A percentile compares a stretch with the other conserved stretches of the same genome.
Evolutionary conservation across 1,140 invertebrate species (phyloP).

Genomic region (Psix sp.): DNA sequence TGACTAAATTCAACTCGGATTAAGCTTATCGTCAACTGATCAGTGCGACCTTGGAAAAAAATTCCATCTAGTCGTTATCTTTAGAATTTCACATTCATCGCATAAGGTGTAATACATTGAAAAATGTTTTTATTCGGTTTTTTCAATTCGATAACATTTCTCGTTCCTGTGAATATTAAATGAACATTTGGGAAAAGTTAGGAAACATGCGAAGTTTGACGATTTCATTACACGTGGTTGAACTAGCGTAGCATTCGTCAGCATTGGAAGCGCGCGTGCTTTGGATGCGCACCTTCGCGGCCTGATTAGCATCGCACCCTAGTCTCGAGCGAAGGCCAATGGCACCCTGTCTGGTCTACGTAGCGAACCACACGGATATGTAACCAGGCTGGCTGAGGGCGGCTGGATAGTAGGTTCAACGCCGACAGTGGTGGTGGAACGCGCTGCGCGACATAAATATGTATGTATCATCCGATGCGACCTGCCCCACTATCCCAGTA

Average conservation of each 20-base stretch:
- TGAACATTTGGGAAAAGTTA: no score
- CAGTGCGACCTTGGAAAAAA: slow-evolving; percentile 24
- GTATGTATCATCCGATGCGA: slow-evolving; percentile 77
- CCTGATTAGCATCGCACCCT: slow-evolving; percentile 68
- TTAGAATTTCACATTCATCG: no score
- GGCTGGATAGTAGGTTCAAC: slow-evolving; percentile 42
- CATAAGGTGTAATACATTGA: no score
- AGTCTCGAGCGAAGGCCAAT: slow-evolving; percentile 71
- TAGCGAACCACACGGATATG: slow-evolving; percentile 48
- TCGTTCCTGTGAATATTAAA: no score
- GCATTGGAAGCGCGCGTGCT: slow-evolving; percentile 65
- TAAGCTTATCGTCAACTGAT: slow-evolving; percentile 2
- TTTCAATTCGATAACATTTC: not conserved
- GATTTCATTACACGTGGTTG: slow-evolving; percentile 63
- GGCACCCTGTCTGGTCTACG: slow-evolving; percentile 65
- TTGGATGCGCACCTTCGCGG: slow-evolving; percentile 67
- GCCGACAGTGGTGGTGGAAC: slow-evolving; percentile 61
- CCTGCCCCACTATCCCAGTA: slow-evolving; percentile 76
- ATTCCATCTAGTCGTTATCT: no score
- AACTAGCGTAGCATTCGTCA: slow-evolving; percentile 54
- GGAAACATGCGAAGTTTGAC: no score
- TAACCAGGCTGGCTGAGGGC: slow-evolving; percentile 52
- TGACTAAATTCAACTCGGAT: slow-evolving; percentile 6
- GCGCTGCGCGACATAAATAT: slow-evolving; percentile 77
- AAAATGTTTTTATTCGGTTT: no score